Evolutionary conservation across 2,888 invertebrate species (phyloP), one percentile per base, ranked within the genome.

Genomic region (Drosophila mimetica): DNA sequence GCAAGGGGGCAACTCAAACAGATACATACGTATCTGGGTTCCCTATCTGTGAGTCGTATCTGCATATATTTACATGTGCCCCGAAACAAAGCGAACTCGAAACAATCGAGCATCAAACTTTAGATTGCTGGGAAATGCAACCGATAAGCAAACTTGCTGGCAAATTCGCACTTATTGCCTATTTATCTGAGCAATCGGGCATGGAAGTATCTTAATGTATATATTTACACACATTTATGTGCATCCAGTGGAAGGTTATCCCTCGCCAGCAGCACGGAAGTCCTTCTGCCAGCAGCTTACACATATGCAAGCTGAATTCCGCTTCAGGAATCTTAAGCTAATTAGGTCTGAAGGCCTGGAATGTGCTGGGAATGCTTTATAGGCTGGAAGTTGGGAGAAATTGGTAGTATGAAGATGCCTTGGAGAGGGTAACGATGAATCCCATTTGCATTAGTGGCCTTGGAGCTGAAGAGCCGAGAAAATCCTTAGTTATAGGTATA

Each of bases 101-200:
- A 67, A 55, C 58, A 34, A 64, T 57, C 16, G 25, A 63, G 44
- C 18, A 32, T 28, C 34, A 42, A 47, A 58, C 36, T 41, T 44
- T 50, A 16, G 14, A 14, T 25, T 28, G 41, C 42, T 59, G 25
- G 34, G 28, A 54, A 66, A 47, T 51, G 34, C 28, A n/a, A 32
- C 18, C 30, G 14, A 37, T 50, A 72, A 16, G 55, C 50, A 50
- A 20, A 50, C 50, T 50, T 18, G 16, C 51, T 11, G 4, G 44
- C 70, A 80, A 74, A 72, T 76, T 61, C 71, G 60, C 86, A 81
- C 74, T 86, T 81, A 86, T 83, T 83, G 86, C 77, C 84, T 86
- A 81, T 83, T 86, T 84, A 86, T 76, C 72, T 59, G 76, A 77
- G 78, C 78, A 67, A 42, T 70, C 66, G 73, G 28, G 28, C 36